phyloP scores from a whole-genome alignment of 2,888 invertebrate species.

The Malthinus flaveolus region DNA sequence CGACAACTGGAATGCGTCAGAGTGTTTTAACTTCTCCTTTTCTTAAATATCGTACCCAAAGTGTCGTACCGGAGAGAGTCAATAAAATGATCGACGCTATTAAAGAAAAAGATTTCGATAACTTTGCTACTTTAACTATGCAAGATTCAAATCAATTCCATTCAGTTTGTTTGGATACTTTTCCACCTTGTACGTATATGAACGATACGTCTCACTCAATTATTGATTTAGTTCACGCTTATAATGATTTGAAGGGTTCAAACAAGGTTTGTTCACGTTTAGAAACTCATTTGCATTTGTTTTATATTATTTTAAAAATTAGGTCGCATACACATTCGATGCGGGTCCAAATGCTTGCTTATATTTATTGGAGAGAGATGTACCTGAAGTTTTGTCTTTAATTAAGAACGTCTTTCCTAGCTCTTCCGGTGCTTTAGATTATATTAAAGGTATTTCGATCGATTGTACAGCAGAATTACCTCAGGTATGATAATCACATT shows the following conservation, averaged over 20 bases:
- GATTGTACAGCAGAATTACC: conserved; percentile 37
- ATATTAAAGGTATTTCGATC: conserved; percentile 62
- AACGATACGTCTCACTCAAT: conserved; percentile 85
- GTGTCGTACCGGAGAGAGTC: conserved; percentile 74
- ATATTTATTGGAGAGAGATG: conserved; percentile 76
- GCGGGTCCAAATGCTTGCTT: conserved; percentile 97
- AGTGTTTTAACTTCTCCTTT: conserved; percentile 81
- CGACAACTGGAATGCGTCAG: conserved; percentile 87
- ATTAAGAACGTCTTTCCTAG: conserved; percentile 76
- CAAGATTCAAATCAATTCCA: conserved; percentile 97
- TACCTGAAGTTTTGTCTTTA: conserved; percentile 68
- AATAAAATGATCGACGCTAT: conserved; percentile 64
- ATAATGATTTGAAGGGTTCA: conserved; percentile 71
- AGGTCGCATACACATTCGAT: conserved; percentile 96
- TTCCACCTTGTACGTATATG: conserved; percentile 92
- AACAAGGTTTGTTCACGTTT: conserved; percentile 56
- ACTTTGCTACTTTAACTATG: conserved; percentile 94
- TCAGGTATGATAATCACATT: conserved; percentile 44
- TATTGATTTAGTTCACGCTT: conserved; percentile 77
- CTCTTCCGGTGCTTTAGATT: conserved; percentile 53
- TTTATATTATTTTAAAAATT: conserved; percentile 33
- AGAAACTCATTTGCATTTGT: background rate
- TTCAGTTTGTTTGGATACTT: conserved; percentile 90
- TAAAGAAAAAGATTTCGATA: conserved; percentile 70
- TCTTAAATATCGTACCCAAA: conserved; percentile 71